A percentile compares a stretch with the other conserved stretches of the same genome.
Evolutionary conservation across 2,113 vertebrate genomes (phyloP).

Genomic region (Trichechus manatus): DNA sequence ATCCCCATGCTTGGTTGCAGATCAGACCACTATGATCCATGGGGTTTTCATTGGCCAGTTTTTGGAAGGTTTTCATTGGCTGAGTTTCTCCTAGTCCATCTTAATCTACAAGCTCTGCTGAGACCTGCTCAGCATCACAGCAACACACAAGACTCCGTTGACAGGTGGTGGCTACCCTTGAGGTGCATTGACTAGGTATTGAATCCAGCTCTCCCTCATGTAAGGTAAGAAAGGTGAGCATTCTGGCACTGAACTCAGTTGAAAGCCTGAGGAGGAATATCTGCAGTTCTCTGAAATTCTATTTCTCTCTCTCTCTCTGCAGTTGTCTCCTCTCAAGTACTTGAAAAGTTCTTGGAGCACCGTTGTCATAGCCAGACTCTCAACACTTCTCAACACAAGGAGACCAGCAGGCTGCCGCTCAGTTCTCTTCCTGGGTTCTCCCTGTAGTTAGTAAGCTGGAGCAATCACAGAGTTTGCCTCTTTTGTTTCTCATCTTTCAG

Average conservation of each 20-base stretch:
- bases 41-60: background rate
- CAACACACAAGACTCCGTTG: background rate
- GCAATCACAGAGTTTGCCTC: background rate
- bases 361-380: background rate
- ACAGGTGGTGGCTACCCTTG: background rate
- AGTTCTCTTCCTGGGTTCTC: background rate
- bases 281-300: background rate
- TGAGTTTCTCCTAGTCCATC: background rate
- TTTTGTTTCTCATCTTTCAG: background rate
- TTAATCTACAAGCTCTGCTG: background rate
- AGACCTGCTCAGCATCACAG: background rate
- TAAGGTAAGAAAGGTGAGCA: background rate
- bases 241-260: background rate
- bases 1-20: background rate
- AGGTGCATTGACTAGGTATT: background rate
- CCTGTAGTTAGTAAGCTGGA: background rate
- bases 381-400: too few relatives aligned
- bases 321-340: background rate
- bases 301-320: background rate
- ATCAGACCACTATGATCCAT: background rate
- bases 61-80: background rate
- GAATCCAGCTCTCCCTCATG: background rate
- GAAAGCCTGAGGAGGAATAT: background rate
- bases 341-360: background rate
- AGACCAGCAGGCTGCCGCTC: background rate